Evolutionary conservation across 2,797 vertebrate genomes (phyloP), one percentile per base, ranked within the genome.

Genomic region (Gila robusta): DNA sequence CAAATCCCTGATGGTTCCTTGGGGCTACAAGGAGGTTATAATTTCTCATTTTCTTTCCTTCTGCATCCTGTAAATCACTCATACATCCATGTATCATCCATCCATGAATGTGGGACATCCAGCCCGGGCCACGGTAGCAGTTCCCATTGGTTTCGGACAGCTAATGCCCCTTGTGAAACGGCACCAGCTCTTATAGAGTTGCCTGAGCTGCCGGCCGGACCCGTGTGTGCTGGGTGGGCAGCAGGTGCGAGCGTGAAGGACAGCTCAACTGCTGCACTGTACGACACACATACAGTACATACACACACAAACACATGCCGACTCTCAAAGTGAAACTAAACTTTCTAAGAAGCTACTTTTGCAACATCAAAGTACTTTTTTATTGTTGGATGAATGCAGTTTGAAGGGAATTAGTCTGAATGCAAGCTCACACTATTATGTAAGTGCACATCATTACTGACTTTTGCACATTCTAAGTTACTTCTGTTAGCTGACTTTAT

Each of bases 141-240:
- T 80, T 84, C 87, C 78, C 87, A 44, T 70, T 83, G 87, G 79
- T 80, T 86, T 69, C n/a, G 32, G 52, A 80, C 70, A 82, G 77
- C 82, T 82, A 86, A 80, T 89, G 86, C 37, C 84, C 39, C 32
- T 19, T 56, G 70, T 79, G 56, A 70, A 72, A 56, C 37, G 66
- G 71, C 85, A 87, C 81, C 64, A 10, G 88, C 87, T 89, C 88
- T 89, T 88, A 89, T 89, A 90, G 73, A 47, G 79, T 81, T 88
- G 82, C 6, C 72, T 82, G 86, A 90, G 91, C 88, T 79, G 87
- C 79, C 72, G 82, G 66, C 64, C 73, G 74, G 76, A 79, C 78
- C 79, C 85, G 93, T 94, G 91, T 95, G 94, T 95, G 94, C 92
- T 91, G 92, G 91, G 93, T 94, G 93, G 93, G 93, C 91, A 91